Conservation (phyloP, 2,797 vertebrate genomes). For the Spinibarbus caldwelli region DNA sequence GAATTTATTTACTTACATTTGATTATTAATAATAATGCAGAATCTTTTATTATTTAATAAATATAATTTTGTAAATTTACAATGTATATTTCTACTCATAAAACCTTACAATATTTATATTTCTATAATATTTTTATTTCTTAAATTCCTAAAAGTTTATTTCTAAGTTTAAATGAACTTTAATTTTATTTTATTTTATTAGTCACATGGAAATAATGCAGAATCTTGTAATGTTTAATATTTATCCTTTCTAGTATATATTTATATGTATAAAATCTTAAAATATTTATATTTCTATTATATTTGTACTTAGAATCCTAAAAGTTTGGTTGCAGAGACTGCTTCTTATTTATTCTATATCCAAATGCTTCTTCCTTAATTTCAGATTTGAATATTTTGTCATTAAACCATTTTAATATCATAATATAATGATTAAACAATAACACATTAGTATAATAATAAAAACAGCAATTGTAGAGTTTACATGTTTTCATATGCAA, state of each 20-base stretch:
- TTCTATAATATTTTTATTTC: background rate
- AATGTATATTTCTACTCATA: too few species aligned
- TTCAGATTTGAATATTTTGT: background rate
- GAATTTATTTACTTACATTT: background rate
- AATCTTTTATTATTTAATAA: background rate
- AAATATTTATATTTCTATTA: background rate
- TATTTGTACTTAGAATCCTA: background rate
- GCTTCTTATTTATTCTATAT: background rate
- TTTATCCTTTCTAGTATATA: too few species aligned
- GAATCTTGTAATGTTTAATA: too few species aligned
- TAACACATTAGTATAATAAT: background rate
- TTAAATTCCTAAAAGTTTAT: background rate
- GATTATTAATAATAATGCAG: background rate
- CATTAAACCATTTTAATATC: background rate
- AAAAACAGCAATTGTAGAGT: background rate
- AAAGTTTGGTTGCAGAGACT: background rate
- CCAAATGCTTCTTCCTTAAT: background rate
- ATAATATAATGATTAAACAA: background rate
- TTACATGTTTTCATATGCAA: background rate
- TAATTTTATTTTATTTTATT: background rate
- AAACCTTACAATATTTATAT: background rate
- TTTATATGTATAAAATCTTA: background rate
- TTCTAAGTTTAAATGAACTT: background rate
- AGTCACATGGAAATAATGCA: background rate
- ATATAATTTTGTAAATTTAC: too few species aligned